Conservation (phyloP, 35 echinoderm and acorn worm genomes). For the Eucidaris tribuloides region DNA sequence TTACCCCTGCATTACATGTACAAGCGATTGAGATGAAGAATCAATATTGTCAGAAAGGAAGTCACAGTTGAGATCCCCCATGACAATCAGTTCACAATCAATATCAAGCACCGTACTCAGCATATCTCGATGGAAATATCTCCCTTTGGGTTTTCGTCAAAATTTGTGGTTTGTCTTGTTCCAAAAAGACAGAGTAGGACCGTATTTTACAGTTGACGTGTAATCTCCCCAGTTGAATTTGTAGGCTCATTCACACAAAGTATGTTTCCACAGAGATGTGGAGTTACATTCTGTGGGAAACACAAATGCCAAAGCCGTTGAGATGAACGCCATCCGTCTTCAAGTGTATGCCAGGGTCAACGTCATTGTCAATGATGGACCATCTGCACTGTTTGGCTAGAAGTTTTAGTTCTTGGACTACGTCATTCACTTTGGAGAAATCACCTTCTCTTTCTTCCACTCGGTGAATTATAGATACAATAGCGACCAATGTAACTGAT, state of each 20-base stretch:
- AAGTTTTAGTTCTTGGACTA: not conserved
- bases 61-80: too few species aligned
- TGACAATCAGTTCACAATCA: too few species aligned
- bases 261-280: not conserved
- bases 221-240: not conserved
- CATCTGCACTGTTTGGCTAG: not conserved
- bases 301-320: not conserved
- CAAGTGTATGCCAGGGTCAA: conserved; percentile 1
- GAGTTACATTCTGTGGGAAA: not conserved
- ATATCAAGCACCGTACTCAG: too few species aligned
- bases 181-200: not conserved
- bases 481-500: not conserved
- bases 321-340: not conserved
- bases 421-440: conserved; percentile 2
- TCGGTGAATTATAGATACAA: conserved; percentile 8
- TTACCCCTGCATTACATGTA: too few species aligned
- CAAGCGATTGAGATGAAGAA: too few species aligned
- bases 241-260: not conserved
- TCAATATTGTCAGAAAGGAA: too few species aligned
- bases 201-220: not conserved
- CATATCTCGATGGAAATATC: not conserved
- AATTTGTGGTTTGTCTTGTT: not conserved
- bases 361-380: conserved; percentile 8
- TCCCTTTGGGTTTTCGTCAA: not conserved
- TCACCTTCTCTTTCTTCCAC: not conserved